phyloP scores from a whole-genome alignment of 2,113 vertebrate genomes.

The Nesogale talazaci region DNA sequence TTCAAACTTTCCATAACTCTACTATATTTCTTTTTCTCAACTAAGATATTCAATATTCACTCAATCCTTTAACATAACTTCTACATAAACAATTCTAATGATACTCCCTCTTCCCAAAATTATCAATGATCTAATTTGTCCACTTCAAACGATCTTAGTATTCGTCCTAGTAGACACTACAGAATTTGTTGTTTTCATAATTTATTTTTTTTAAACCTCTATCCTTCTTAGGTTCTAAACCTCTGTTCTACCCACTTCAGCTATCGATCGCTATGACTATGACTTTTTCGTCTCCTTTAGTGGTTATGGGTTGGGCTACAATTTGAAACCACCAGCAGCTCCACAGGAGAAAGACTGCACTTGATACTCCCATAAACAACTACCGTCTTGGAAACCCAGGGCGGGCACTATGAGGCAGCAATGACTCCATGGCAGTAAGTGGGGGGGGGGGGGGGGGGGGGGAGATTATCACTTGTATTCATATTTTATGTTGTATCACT shows the following conservation, averaged over 20 bases:
- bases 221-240: neutral
- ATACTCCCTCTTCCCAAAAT: neutral
- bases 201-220: neutral
- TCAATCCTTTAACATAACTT: conserved; percentile 39
- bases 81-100: neutral
- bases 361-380: no score
- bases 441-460: no score
- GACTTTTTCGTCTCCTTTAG: conserved; percentile 26
- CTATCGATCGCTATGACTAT: neutral
- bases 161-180: neutral
- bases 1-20: conserved; percentile 37
- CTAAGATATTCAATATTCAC: conserved; percentile 22
- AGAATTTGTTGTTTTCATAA: conserved; percentile 35
- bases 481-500: conserved; percentile 1
- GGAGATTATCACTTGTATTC: conserved; percentile 26
- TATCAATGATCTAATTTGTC: neutral
- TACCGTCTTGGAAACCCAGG: no score
- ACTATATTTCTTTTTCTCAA: conserved; percentile 32
- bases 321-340: no score
- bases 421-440: no score
- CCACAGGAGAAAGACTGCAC: no score
- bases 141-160: neutral
- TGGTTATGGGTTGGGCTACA: neutral
- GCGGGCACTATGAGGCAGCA: no score
- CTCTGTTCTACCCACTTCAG: neutral